These are phyloP conservation scores for Rhagophthalmus giganteus DNA, from an alignment of 2,888 invertebrate genomes.

Conservation along the genomic window DNA sequence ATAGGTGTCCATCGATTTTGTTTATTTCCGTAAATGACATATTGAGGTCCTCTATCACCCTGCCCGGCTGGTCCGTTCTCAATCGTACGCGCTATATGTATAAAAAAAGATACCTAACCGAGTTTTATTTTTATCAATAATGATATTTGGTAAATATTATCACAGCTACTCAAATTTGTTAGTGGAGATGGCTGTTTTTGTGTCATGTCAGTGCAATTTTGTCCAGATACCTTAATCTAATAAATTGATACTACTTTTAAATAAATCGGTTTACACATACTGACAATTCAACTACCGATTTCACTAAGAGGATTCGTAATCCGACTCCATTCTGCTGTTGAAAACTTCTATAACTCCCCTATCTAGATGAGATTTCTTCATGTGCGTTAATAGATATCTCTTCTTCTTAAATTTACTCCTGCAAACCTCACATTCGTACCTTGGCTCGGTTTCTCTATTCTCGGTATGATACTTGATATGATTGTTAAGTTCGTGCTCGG, in stretches of 20 bases:
- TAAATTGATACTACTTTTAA: not conserved
- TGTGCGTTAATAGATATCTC: slow-evolving; percentile 24
- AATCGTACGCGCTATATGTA: no score
- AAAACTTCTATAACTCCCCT: slow-evolving; percentile 15
- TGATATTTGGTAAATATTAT: no score
- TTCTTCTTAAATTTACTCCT: slow-evolving; percentile 30
- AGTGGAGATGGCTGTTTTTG: no score
- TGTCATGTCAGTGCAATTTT: no score
- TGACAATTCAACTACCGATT: slow-evolving; percentile 2
- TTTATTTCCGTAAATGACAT: no score
- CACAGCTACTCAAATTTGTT: no score
- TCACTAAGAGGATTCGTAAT: slow-evolving; percentile 17
- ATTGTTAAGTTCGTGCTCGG: slow-evolving; percentile 28
- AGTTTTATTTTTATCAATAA: no score
- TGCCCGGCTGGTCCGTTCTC: no score
- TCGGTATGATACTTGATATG: slow-evolving; percentile 25
- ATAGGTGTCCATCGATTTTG: no score
- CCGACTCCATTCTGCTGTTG: slow-evolving; percentile 13
- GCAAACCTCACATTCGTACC: slow-evolving; percentile 31
- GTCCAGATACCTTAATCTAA: not conserved
- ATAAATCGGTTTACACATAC: slow-evolving; percentile 9
- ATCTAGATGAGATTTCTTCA: slow-evolving; percentile 21
- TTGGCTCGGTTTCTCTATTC: slow-evolving; percentile 7
- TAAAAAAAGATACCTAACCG: no score
- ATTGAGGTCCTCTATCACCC: no score